Evolutionary conservation across 2,113 vertebrate genomes (phyloP).

Genomic region (Atlantisia rogersi): DNA sequence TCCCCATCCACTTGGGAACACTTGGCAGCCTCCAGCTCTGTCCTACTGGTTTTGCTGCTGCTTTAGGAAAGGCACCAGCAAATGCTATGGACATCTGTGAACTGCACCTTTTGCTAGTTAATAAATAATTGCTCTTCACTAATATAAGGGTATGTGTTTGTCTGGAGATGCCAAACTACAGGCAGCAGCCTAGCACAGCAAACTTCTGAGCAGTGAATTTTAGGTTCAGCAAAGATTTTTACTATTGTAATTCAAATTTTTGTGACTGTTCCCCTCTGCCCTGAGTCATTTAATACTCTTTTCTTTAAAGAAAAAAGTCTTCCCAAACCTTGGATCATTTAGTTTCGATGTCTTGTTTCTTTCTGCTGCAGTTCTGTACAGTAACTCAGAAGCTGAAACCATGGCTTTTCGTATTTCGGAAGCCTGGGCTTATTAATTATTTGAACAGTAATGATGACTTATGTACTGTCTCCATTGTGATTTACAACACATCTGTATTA

Average conservation of each 20-base stretch:
- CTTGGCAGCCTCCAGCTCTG: not conserved
- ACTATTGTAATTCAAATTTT: not conserved
- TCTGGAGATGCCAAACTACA: not conserved
- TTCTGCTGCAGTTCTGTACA: not conserved
- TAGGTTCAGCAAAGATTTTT: not conserved
- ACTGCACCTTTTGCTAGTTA: not conserved
- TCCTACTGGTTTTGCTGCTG: not conserved
- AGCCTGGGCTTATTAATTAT: not conserved
- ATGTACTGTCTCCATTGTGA: not conserved
- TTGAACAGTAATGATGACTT: not conserved
- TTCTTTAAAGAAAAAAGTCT: not conserved
- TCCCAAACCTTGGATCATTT: not conserved
- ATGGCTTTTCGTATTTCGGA: not conserved
- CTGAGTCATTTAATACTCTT: not conserved
- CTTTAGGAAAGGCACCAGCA: not conserved
- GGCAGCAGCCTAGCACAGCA: not conserved
- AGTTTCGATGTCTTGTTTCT: not conserved
- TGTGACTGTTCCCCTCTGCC: accelerated
- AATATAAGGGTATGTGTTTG: not conserved
- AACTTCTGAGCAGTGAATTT: not conserved
- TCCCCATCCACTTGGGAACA: not conserved
- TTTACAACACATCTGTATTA: not conserved
- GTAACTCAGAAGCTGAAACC: not conserved
- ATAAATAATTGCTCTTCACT: not conserved
- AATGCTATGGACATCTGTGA: not conserved